phyloP scores from a whole-genome alignment of 2,797 vertebrate genomes.

The Artibeus jamaicensis region DNA sequence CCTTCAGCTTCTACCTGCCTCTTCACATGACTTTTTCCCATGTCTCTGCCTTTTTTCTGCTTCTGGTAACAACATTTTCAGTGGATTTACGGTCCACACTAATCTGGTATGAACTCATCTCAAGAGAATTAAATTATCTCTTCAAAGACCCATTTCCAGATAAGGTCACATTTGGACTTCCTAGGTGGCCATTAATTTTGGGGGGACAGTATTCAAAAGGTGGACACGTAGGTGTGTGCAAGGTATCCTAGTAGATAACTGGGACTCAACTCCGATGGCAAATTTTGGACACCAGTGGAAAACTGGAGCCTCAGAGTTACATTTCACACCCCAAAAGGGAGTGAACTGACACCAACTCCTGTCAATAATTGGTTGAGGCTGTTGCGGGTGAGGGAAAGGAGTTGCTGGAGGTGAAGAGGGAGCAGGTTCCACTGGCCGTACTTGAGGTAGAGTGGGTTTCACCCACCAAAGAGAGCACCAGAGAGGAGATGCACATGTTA shows the following conservation, averaged over 20 bases:
- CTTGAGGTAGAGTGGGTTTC: background rate
- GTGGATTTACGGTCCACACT: background rate
- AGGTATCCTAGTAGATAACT: background rate
- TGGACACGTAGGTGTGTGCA: background rate
- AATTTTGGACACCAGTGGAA: background rate
- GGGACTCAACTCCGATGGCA: background rate
- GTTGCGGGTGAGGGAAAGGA: background rate
- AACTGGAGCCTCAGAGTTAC: background rate
- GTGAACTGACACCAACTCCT: background rate
- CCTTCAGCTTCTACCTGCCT: background rate
- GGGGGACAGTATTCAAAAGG: background rate
- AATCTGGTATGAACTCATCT: background rate
- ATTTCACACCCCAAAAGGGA: background rate
- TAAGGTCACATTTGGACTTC: background rate
- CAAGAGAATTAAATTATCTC: background rate
- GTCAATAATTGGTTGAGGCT: background rate
- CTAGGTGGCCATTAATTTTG: background rate
- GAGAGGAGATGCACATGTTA: background rate
- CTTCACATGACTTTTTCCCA: background rate
- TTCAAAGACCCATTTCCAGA: background rate
- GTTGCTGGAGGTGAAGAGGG: background rate
- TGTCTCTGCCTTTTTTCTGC: background rate
- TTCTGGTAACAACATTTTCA: background rate
- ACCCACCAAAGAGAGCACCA: background rate
- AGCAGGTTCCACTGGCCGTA: accelerated